A percentile compares a stretch with the other conserved stretches of the same genome.
Evolutionary conservation across 2,113 vertebrate species (phyloP).

Genomic region (Lasiurus cinereus): DNA sequence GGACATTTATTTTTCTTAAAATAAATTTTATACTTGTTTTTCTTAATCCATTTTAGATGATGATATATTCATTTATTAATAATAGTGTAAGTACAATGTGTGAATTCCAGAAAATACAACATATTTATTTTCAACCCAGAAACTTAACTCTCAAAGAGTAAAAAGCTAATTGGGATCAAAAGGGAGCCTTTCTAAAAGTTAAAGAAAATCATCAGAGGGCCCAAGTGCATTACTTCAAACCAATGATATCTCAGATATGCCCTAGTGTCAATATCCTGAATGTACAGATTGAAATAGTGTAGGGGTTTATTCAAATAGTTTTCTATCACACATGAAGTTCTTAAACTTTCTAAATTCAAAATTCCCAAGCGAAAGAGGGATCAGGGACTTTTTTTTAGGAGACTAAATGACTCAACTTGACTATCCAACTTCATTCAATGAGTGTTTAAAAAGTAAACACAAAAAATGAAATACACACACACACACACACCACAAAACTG

Average conservation of each 20-base stretch:
- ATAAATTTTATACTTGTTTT: conserved; percentile 2
- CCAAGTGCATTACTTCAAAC: background rate
- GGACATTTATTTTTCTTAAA: background rate
- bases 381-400: conserved; percentile 51
- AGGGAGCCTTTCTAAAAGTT: background rate
- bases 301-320: background rate
- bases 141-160: conserved; percentile 9
- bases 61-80: background rate
- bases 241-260: background rate
- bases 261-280: background rate
- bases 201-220: background rate
- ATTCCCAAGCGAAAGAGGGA: conserved; percentile 65
- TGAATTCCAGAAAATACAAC: background rate
- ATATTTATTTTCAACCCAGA: conserved; percentile 33
- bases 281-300: background rate
- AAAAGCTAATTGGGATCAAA: background rate
- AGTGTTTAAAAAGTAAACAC: conserved; percentile 56
- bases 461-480: background rate
- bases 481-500: background rate
- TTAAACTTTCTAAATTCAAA: conserved; percentile 63
- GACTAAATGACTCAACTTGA: conserved; percentile 64
- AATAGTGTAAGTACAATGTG: background rate
- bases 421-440: background rate
- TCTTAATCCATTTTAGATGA: background rate
- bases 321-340: conserved; percentile 42